phyloP scores from a whole-genome alignment of 2,888 invertebrate genomes.

The Anagyrus pseudococci region DNA sequence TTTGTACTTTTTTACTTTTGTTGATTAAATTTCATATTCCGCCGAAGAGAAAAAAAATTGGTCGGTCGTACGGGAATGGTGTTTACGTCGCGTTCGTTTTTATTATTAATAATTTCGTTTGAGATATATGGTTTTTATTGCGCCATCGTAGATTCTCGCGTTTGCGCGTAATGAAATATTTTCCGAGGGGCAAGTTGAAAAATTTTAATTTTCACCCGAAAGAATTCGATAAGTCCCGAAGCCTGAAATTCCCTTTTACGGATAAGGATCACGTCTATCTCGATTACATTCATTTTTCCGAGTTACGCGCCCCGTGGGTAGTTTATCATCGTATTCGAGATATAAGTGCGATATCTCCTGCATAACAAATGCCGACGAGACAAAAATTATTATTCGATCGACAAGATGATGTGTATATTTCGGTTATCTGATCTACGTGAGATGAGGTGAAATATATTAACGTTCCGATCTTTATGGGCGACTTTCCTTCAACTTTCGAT shows the following conservation, averaged over 20 bases:
- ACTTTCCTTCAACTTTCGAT: no score
- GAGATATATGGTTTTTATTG: no score
- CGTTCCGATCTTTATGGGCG: background rate
- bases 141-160: no score
- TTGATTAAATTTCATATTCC: no score
- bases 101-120: no score
- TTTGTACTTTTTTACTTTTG: no score
- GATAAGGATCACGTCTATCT: background rate
- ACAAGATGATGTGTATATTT: slow-evolving; percentile 47
- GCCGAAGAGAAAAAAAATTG: no score
- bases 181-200: no score
- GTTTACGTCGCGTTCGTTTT: no score
- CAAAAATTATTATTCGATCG: background rate
- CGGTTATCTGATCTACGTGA: slow-evolving; percentile 44
- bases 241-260: background rate
- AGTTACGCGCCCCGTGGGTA: background rate
- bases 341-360: background rate
- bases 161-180: no score
- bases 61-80: no score
- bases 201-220: no score
- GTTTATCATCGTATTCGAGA: background rate
- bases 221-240: background rate
- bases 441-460: background rate
- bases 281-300: background rate
- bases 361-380: background rate